Percentiles rank a stretch among this genome's conserved stretches.
These are phyloP conservation scores for Leiothrix lutea DNA, from an alignment of 2,113 vertebrate species.

Conservation along the genomic window DNA sequence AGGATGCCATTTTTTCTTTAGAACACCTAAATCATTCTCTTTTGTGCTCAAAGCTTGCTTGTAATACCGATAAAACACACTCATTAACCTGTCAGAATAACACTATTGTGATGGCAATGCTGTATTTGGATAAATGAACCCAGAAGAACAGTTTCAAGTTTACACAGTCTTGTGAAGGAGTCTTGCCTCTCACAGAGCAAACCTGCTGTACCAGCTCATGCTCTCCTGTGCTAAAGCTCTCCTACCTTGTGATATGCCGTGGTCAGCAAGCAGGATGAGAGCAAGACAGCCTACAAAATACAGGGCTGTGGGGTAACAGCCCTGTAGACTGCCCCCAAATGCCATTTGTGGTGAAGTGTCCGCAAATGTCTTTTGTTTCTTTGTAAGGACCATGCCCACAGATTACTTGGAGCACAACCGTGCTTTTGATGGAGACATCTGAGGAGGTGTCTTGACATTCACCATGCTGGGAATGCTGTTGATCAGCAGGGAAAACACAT, in stretches of 20 bases:
- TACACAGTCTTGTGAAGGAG: neutral
- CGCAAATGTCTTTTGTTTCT: neutral
- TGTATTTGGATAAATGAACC: neutral
- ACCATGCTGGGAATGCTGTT: rapidly evolving
- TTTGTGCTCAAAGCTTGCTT: neutral
- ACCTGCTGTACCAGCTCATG: neutral
- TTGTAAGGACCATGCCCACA: rapidly evolving
- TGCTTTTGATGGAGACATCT: neutral
- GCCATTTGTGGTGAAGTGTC: rapidly evolving
- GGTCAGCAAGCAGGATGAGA: neutral
- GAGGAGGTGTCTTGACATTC: neutral
- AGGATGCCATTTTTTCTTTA: neutral
- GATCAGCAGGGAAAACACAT: rapidly evolving
- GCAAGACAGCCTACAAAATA: neutral
- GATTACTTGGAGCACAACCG: neutral
- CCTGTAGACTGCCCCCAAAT: too few relatives aligned
- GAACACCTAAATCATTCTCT: neutral
- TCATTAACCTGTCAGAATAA: neutral
- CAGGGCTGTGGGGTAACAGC: neutral
- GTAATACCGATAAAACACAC: neutral
- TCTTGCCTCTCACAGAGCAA: neutral
- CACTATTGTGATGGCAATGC: neutral
- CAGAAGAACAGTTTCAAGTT: neutral
- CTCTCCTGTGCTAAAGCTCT: neutral
- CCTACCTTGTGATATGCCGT: rapidly evolving